These are phyloP conservation scores for Ceratoteleas bidentatus DNA, from an alignment of 1,140 invertebrate species.

Conservation along the genomic window DNA sequence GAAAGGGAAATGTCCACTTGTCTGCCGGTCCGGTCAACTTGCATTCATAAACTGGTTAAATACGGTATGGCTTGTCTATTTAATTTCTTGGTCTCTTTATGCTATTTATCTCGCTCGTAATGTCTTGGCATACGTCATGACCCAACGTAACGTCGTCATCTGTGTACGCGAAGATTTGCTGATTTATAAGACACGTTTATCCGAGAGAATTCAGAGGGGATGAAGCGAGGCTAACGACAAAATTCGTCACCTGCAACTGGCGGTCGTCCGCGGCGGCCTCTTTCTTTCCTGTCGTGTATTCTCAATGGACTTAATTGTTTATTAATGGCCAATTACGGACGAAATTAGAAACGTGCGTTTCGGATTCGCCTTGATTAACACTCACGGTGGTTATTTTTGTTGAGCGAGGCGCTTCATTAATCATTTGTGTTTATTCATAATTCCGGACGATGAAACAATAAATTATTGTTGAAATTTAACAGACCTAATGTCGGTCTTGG, in stretches of 20 bases:
- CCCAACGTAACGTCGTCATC: slow-evolving; percentile 54
- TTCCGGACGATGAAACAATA: slow-evolving; percentile 57
- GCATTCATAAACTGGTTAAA: slow-evolving; percentile 65
- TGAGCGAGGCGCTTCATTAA: slow-evolving; percentile 39
- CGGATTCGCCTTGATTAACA: slow-evolving; percentile 43
- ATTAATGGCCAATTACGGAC: slow-evolving; percentile 37
- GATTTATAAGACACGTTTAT: slow-evolving; percentile 65
- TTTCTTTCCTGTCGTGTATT: slow-evolving; percentile 8
- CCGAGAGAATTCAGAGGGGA: slow-evolving; percentile 41
- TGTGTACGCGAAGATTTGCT: slow-evolving; percentile 47
- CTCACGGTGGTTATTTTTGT: slow-evolving; percentile 38
- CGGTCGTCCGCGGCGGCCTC: neutral
- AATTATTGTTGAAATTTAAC: slow-evolving; percentile 62
- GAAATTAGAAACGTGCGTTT: slow-evolving; percentile 22
- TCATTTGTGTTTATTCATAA: slow-evolving; percentile 64
- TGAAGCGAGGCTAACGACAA: slow-evolving; percentile 40
- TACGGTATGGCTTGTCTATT: slow-evolving; percentile 63
- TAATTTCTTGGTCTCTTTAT: slow-evolving; percentile 55
- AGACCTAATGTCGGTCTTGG: slow-evolving; percentile 61
- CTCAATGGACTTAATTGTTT: slow-evolving; percentile 28
- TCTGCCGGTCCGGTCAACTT: slow-evolving; percentile 28
- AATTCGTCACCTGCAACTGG: slow-evolving; percentile 33
- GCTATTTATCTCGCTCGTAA: slow-evolving; percentile 63
- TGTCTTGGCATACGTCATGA: slow-evolving; percentile 63
- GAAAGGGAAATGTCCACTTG: slow-evolving; percentile 9